Conservation (phyloP, 2,888 invertebrate genomes). For the Perithous albicinctus region DNA sequence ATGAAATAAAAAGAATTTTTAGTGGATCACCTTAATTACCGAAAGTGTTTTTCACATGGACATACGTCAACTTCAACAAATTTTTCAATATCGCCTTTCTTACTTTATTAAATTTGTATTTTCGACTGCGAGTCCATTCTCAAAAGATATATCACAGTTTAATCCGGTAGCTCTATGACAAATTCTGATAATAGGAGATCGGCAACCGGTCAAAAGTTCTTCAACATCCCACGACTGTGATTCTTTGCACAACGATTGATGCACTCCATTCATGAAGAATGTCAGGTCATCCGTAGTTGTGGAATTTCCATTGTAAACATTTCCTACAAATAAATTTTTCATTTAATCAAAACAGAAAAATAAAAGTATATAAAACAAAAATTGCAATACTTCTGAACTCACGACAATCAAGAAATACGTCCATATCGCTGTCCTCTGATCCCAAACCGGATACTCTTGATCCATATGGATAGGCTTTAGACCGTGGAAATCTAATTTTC, state of each 20-base stretch:
- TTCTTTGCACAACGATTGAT: constrained; percentile 59
- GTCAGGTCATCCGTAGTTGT: background rate
- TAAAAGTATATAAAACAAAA: background rate
- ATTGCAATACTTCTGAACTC: constrained; percentile 41
- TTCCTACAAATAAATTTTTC: background rate
- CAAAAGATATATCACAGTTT: constrained; percentile 88
- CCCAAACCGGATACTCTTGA: constrained; percentile 87
- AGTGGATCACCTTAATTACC: too few relatives aligned
- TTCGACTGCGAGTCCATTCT: constrained; percentile 87
- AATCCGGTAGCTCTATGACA: constrained; percentile 84
- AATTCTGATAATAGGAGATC: constrained; percentile 88
- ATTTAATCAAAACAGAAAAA: background rate
- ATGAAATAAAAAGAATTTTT: too few relatives aligned
- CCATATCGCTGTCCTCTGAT: constrained; percentile 75
- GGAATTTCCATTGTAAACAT: constrained; percentile 6
- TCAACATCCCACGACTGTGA: constrained; percentile 77
- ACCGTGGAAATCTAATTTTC: constrained; percentile 61
- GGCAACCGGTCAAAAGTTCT: constrained; percentile 84
- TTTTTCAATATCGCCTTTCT: constrained; percentile 4
- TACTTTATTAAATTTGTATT: constrained; percentile 86
- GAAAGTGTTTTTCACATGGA: too few relatives aligned
- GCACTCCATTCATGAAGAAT: constrained; percentile 43
- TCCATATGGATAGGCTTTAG: constrained; percentile 86
- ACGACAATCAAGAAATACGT: constrained; percentile 79
- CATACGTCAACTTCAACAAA: too few relatives aligned